Evolutionary conservation across 2,888 invertebrate genomes (phyloP), one percentile per base, ranked within the genome.

Genomic region (Nemapogon koenigi): DNA sequence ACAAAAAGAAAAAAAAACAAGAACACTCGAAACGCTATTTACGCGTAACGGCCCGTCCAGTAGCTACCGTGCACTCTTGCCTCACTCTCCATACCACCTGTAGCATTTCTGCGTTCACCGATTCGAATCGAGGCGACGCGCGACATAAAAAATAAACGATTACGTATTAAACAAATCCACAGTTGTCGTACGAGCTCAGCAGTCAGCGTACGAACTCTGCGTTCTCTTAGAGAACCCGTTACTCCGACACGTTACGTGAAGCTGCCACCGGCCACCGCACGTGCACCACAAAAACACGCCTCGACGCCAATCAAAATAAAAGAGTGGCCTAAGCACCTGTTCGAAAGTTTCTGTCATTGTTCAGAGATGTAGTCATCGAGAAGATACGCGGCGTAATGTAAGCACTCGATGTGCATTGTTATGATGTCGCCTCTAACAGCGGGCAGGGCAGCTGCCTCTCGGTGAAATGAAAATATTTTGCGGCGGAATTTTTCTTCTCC

Each of bases 21-120:
- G 41, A 41, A 42, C 43, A 39, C 39, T 39, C 7, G 29, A 28
- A 26, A 16, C 35, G 26, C 22, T 28, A 17, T 37, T 17, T 60
- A 64, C 71, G 73, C 73, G 75, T 75, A 76, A 75, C 75, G 73
- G 75, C 66, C 28, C 37, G 37, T 54, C 55, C 72, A 58, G 73
- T 72, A 73, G 75, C 71, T 28, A 37, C 37, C 18, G 37, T 37
- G 16, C 26, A 25, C 27, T 16, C 11, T 17, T n/a, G 25, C 8
- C 13, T 16, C 13, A 15, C 15, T 16, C 10, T 10, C 31, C 4
- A 4, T 11, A 7, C 7, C 28, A 14, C 31, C 31, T n/a, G 14
- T 14, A 16, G 31, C 28, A 27, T 27, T 27, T 27, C n/a, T n/a
- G 13, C 14, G 4, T 4, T 27, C 4, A n/a, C 28, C 14, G n/a